Conservation (phyloP, 2,888 invertebrate species). For the Penaeus monodon region DNA sequence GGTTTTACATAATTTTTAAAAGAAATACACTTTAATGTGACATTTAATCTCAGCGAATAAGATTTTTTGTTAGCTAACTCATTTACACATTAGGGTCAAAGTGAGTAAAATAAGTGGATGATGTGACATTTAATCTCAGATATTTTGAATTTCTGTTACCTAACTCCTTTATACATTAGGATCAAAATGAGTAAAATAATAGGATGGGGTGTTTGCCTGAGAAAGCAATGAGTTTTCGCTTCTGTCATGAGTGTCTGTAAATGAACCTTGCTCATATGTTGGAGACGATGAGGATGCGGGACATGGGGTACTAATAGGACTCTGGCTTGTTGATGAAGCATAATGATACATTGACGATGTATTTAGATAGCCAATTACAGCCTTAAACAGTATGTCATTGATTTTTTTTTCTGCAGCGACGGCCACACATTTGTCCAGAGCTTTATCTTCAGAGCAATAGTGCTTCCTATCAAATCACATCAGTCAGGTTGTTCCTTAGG, state of each 20-base stretch:
- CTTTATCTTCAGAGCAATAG: conserved; percentile 37
- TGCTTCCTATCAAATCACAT: conserved; percentile 31
- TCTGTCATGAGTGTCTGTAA: conserved; percentile 20
- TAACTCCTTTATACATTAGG: conserved; percentile 32
- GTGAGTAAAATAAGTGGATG: conserved; percentile 4
- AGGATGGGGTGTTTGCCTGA: conserved; percentile 30
- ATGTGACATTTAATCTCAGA: conserved; percentile 25
- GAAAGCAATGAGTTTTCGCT: conserved; percentile 31
- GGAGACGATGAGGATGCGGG: conserved; percentile 32
- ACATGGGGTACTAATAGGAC: conserved; percentile 37
- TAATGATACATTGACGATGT: conserved; percentile 34
- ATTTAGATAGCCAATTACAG: conserved; percentile 36
- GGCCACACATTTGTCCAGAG: conserved; percentile 33
- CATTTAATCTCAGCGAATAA: conserved; percentile 19
- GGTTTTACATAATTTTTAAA: conserved; percentile 6
- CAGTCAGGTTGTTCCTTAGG: conserved; percentile 43
- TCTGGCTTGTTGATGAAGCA: conserved; percentile 25
- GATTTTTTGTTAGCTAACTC: conserved; percentile 22
- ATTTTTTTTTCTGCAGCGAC: conserved; percentile 36
- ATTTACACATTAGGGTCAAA: conserved; percentile 32
- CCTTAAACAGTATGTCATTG: conserved; percentile 41
- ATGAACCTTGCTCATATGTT: conserved; percentile 29
- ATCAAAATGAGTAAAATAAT: conserved; percentile 27
- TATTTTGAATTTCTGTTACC: conserved; percentile 11
- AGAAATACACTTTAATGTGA: conserved; percentile 13